Percentiles rank a stretch among this genome's conserved stretches.
Evolutionary conservation across 2,113 vertebrate species (phyloP).

Genomic region (Lasiurus borealis): DNA sequence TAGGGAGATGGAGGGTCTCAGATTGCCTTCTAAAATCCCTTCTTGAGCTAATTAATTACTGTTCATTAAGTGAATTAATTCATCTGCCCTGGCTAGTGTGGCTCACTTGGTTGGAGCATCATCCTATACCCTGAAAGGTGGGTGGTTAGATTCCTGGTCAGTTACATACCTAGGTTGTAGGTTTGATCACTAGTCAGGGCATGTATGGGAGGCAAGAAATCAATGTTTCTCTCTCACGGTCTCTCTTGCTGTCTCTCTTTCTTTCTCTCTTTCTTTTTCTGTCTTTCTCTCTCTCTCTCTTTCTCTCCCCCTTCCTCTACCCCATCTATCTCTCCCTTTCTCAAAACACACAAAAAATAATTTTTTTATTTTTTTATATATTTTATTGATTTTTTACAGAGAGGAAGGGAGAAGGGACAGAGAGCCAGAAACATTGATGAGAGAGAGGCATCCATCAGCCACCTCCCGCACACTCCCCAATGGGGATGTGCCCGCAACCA

Average conservation of each 20-base stretch:
- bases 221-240: neutral
- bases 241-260: neutral
- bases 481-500: no score
- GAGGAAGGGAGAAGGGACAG: no score
- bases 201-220: neutral
- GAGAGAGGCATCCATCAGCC: no score
- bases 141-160: neutral
- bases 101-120: neutral
- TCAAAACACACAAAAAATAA: neutral
- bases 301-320: no score
- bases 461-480: no score
- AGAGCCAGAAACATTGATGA: no score
- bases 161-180: neutral
- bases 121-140: neutral
- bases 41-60: neutral
- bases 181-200: neutral
- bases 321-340: neutral
- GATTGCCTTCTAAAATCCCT: slow-evolving; percentile 42
- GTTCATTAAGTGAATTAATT: neutral
- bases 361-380: no score
- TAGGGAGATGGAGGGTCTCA: neutral
- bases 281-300: neutral
- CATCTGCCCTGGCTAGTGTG: neutral
- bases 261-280: no score
- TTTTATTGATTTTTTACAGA: no score